A percentile compares a stretch with the other conserved stretches of the same genome.
Evolutionary conservation across 2,888 invertebrate species (phyloP).

Genomic region (Mesorhabditis belari): DNA sequence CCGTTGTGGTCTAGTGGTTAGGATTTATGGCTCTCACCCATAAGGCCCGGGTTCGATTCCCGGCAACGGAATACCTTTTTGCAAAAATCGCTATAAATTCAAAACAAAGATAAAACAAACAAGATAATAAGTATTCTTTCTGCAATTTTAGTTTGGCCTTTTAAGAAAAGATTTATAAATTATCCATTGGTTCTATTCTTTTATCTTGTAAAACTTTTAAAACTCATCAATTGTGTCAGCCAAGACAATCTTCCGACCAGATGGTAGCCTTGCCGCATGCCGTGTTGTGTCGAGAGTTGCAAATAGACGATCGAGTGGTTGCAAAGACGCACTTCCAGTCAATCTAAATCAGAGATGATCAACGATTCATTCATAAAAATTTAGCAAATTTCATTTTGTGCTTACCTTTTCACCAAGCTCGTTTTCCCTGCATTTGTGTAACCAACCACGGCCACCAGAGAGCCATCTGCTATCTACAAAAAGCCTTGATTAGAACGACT

Average conservation of each 20-base stretch:
- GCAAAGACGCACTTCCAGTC: constrained; percentile 65
- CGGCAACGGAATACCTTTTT: constrained; percentile 20
- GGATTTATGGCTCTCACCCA: constrained; percentile 26
- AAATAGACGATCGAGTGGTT: constrained; percentile 71
- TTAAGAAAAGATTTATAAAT: too few relatives aligned
- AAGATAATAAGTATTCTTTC: neutral
- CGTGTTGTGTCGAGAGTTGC: constrained; percentile 78
- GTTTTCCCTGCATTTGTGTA: constrained; percentile 51
- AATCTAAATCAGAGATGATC: constrained; percentile 57
- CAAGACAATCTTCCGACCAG: constrained; percentile 64
- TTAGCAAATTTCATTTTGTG: neutral
- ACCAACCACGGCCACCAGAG: constrained; percentile 15
- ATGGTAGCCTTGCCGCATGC: constrained; percentile 64
- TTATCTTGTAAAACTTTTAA: too few relatives aligned
- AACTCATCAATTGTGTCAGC: constrained; percentile 70
- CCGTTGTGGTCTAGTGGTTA: constrained; percentile 22
- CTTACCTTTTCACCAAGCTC: constrained; percentile 35
- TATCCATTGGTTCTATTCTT: too few relatives aligned
- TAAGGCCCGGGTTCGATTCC: constrained; percentile 27
- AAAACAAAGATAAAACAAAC: neutral
- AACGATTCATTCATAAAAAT: too few relatives aligned
- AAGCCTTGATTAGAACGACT: neutral
- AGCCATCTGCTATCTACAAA: neutral
- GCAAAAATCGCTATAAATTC: neutral
- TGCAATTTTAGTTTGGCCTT: neutral